Evolutionary conservation across 2,888 invertebrate genomes (phyloP).

Genomic region (Andricus curvator): DNA sequence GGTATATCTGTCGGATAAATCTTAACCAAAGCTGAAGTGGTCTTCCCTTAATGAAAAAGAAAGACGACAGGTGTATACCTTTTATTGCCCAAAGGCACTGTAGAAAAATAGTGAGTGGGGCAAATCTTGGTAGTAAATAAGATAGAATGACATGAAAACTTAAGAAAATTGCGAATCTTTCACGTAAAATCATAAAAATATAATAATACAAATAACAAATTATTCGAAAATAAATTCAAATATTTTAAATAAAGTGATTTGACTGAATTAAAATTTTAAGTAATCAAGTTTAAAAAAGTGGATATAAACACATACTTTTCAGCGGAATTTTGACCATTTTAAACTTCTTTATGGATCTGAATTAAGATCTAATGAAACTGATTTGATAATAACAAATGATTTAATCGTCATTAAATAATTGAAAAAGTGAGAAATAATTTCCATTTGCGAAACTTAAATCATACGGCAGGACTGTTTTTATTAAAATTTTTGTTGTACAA

Average conservation of each 20-base stretch:
- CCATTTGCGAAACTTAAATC: not conserved
- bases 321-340: no score
- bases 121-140: not conserved
- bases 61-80: not conserved
- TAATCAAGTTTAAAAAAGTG: no score
- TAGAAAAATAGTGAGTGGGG: not conserved
- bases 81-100: slow-evolving; percentile 15
- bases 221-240: not conserved
- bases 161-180: not conserved
- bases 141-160: not conserved
- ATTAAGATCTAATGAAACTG: no score
- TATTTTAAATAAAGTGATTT: not conserved
- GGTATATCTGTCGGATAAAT: not conserved
- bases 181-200: not conserved
- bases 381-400: not conserved
- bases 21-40: slow-evolving; percentile 7
- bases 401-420: not conserved
- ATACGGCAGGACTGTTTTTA: not conserved
- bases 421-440: not conserved
- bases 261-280: no score
- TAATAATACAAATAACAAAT: not conserved
- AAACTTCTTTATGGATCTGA: no score
- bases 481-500: not conserved
- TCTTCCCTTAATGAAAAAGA: slow-evolving; percentile 18
- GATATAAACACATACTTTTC: no score